phyloP scores from a whole-genome alignment of 2,113 vertebrate species.

The Acanthochromis polyacanthus region DNA sequence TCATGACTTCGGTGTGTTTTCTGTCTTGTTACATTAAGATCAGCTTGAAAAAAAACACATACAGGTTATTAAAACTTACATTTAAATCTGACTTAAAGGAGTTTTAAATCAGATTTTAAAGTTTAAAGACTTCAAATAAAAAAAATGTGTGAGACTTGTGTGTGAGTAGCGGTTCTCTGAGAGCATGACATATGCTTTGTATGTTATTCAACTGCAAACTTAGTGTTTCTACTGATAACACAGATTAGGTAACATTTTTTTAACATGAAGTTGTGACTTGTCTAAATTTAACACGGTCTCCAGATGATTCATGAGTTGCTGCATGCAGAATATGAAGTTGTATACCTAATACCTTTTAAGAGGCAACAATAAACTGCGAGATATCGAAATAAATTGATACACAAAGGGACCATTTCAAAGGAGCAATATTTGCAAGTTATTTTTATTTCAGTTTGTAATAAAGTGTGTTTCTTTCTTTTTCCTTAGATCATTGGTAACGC shows the following conservation, averaged over 20 bases:
- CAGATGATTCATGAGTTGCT: too few species aligned
- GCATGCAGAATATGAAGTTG: too few species aligned
- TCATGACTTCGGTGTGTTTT: background rate
- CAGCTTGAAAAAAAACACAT: background rate
- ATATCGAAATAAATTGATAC: background rate
- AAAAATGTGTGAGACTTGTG: background rate
- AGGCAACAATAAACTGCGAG: background rate
- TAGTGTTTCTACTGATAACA: background rate
- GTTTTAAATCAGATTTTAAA: too few species aligned
- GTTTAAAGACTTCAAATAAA: background rate
- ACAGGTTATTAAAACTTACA: background rate
- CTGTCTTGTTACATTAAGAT: background rate
- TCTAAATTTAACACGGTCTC: too few species aligned
- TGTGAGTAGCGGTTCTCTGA: background rate
- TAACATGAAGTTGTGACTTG: background rate
- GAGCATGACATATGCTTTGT: background rate
- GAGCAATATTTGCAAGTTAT: too few species aligned
- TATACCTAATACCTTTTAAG: too few species aligned
- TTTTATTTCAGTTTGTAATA: slow-evolving; percentile 4
- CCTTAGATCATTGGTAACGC: slow-evolving; percentile 91
- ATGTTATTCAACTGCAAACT: background rate
- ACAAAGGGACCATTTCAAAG: background rate
- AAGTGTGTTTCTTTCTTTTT: slow-evolving; percentile 11
- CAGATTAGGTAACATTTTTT: too few species aligned
- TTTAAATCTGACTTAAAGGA: too few species aligned